Percentiles rank a stretch among this genome's conserved stretches.
phyloP scores from a whole-genome alignment of 2,113 vertebrate species.

The Larimichthys crocea region DNA sequence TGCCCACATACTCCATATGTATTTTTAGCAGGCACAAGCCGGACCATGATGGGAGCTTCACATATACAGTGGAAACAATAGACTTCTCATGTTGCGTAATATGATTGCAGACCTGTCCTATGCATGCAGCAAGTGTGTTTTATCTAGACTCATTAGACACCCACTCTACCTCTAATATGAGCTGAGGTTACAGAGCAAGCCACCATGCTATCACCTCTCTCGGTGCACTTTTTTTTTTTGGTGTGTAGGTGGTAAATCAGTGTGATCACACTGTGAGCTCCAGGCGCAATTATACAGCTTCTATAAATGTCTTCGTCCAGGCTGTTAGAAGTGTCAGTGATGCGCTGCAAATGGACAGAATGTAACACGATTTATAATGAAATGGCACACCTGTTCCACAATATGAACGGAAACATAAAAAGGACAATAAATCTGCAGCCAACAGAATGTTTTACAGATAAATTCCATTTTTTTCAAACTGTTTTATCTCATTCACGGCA shows the following conservation, averaged over 20 bases:
- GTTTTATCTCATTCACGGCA: background rate
- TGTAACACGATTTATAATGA: background rate
- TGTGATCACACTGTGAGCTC: constrained; percentile 44
- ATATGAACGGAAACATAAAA: background rate
- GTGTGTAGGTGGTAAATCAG: constrained; percentile 65
- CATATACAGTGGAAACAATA: constrained; percentile 52
- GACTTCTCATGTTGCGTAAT: constrained; percentile 28
- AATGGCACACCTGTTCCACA: background rate
- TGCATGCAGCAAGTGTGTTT: constrained; percentile 1
- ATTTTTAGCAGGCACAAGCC: constrained; percentile 68
- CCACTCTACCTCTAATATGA: constrained; percentile 23
- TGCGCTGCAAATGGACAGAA: constrained; percentile 35
- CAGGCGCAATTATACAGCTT: constrained; percentile 56
- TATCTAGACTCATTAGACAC: constrained; percentile 10
- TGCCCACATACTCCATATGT: constrained; percentile 64
- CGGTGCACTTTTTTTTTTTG: constrained; percentile 4
- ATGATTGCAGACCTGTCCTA: constrained; percentile 23
- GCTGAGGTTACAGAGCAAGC: constrained; percentile 34
- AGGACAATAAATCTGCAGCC: background rate
- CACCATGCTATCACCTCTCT: constrained; percentile 3
- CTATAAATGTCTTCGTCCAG: constrained; percentile 61
- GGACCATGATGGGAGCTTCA: constrained; percentile 18
- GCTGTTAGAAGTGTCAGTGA: constrained; percentile 16
- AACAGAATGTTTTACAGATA: background rate
- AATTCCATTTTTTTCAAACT: background rate